A percentile compares a stretch with the other conserved stretches of the same genome.
Evolutionary conservation across 2,888 invertebrate genomes (phyloP).

Genomic region (Bombyx huttoni): DNA sequence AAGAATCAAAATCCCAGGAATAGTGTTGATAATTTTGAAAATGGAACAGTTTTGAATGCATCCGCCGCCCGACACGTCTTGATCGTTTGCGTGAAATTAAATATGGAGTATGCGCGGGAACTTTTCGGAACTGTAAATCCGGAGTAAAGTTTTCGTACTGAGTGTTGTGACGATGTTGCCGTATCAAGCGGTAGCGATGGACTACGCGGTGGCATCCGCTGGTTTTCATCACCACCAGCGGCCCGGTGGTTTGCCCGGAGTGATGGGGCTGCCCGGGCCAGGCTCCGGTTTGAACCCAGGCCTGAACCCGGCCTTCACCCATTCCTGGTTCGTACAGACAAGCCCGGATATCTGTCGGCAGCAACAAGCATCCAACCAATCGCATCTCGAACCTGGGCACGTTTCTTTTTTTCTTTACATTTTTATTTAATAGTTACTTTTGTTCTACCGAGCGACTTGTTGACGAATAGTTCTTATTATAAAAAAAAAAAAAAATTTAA

Average conservation of each 20-base stretch:
- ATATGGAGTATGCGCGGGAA: slow-evolving; percentile 37
- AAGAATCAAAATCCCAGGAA: not conserved
- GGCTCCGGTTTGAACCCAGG: slow-evolving; percentile 63
- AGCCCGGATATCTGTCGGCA: slow-evolving; percentile 93
- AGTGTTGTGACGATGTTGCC: slow-evolving; percentile 79
- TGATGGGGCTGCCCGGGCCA: slow-evolving; percentile 71
- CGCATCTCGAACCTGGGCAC: slow-evolving; percentile 95
- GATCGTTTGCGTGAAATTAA: slow-evolving; percentile 19
- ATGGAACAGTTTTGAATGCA: slow-evolving; percentile 26
- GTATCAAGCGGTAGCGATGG: slow-evolving; percentile 91
- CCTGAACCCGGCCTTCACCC: slow-evolving; percentile 85
- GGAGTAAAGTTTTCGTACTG: slow-evolving; percentile 19
- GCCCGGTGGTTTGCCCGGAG: slow-evolving; percentile 65
- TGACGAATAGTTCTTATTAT: slow-evolving; percentile 8
- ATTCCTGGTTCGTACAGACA: slow-evolving; percentile 93
- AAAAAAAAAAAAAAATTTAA: no score
- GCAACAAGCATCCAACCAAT: slow-evolving; percentile 80
- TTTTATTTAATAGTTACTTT: slow-evolving; percentile 50
- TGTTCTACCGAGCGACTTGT: slow-evolving; percentile 20
- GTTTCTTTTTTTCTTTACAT: slow-evolving; percentile 75
- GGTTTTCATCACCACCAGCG: slow-evolving; percentile 68
- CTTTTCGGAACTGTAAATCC: slow-evolving; percentile 21
- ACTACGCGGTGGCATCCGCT: slow-evolving; percentile 77
- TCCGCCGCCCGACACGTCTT: slow-evolving; percentile 10
- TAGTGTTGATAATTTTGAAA: slow-evolving; percentile 9